Percentiles rank a stretch among this genome's conserved stretches.
Conservation (phyloP, 1,140 invertebrate genomes). For the Mizuhopecten yessoensis region DNA sequence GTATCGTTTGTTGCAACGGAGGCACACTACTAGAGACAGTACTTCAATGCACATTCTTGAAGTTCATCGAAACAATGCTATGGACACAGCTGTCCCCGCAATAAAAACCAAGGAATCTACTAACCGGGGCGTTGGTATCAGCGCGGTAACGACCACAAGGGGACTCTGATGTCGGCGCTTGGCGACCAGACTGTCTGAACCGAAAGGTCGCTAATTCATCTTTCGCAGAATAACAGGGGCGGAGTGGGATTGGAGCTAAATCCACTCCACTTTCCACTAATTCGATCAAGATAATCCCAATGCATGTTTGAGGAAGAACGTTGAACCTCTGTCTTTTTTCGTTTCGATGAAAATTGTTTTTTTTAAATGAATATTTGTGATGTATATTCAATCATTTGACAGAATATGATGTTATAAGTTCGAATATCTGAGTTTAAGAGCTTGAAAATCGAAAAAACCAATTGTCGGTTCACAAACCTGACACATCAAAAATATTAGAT, state of each 20-base stretch:
- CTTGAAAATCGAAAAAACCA: too few species aligned
- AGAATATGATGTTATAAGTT: too few species aligned
- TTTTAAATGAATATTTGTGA: too few species aligned
- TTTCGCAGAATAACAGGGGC: not conserved
- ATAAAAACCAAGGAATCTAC: not conserved
- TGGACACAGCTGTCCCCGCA: not conserved
- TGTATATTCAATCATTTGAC: too few species aligned
- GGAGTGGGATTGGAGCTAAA: not conserved
- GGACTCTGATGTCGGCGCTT: not conserved
- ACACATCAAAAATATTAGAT: too few species aligned
- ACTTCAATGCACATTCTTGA: not conserved
- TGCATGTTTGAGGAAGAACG: too few species aligned
- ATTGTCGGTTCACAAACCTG: too few species aligned
- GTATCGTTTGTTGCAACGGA: not conserved
- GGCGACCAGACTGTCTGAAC: not conserved
- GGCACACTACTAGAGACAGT: not conserved
- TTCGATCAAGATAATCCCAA: too few species aligned
- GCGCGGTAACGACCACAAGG: not conserved
- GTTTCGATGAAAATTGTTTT: too few species aligned
- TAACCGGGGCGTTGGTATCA: not conserved
- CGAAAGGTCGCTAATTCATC: conserved; percentile 30
- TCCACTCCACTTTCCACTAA: too few species aligned
- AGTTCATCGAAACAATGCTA: not conserved
- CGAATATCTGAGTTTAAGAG: too few species aligned
- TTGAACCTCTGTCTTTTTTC: too few species aligned